Base-by-base conservation (phyloP, 2,888 invertebrate genomes). In the Clanis bilineata region DNA sequence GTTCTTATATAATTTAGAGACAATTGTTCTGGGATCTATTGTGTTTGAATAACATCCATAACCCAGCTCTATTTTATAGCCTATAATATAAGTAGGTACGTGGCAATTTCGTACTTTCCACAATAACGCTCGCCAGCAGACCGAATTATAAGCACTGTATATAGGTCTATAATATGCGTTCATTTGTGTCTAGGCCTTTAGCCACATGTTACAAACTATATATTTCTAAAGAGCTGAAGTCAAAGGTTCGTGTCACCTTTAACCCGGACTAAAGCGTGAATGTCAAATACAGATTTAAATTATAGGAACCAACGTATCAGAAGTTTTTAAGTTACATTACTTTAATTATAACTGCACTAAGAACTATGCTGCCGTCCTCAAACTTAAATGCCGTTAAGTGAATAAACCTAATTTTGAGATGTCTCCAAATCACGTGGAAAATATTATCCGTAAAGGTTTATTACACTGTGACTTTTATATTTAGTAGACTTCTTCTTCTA, bases 1-100 rank as follows among this genome's bases (percentile, higher is more conserved):
- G 45, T 58, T 56, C 59, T 58, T 68, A 67, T 51, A 32, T 51
- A 28, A 51, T 51, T 28, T 32, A 51, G 10, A 51, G 51, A 51
- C 47, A 51, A 51, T 51, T 28, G 28, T 15, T 18, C 15, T 15
- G 3, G 51, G 32, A 32, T 51, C 51, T 18, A 51, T 51, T n/a
- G 28, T 28, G 51, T 18, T 51, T 32, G 15, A 18, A 51, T 51
- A 32, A 28, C 18, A 32, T 18, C 32, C n/a, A n/a, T n/a, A n/a
- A n/a, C n/a, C n/a, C 18, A 51, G 51, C 32, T 51, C 9, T 51
- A 28, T 51, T 51, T 51, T 51, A 51, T 51, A 21, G 51, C 1
- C 51, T 32, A 51, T 51, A 51, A 28, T 18, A 18, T 15, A 28
- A n/a, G 32, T 32, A 32, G 7, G 45, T 28, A 51, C 47, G 47